These are phyloP conservation scores for Orthosia incerta DNA, from an alignment of 2,888 invertebrate genomes.

Conservation along the genomic window DNA sequence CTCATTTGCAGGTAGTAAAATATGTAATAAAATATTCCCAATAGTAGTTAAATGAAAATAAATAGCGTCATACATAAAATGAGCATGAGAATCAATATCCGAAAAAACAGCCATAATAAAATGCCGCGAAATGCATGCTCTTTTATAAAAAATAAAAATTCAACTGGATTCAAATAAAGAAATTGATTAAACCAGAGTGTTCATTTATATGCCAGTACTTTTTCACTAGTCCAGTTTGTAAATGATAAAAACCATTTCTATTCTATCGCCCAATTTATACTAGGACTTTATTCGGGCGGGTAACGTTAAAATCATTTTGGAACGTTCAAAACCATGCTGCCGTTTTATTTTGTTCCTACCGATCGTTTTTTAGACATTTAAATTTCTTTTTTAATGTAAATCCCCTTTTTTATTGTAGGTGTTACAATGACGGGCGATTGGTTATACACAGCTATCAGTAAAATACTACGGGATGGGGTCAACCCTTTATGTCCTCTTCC, in stretches of 20 bases:
- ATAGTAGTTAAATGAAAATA: background rate
- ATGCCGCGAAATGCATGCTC: conserved; percentile 13
- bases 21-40: background rate
- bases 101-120: conserved; percentile 21
- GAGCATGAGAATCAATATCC: too few relatives aligned
- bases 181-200: conserved; percentile 50
- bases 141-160: conserved; percentile 28
- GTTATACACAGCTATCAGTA: conserved; percentile 59
- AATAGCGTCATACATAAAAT: background rate
- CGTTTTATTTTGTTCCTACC: conserved; percentile 33
- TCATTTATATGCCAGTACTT: conserved; percentile 54
- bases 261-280: conserved; percentile 54
- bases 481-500: conserved; percentile 71
- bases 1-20: background rate
- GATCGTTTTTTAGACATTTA: conserved; percentile 42
- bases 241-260: conserved; percentile 57
- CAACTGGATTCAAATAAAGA: conserved; percentile 45
- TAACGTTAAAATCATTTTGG: conserved; percentile 60
- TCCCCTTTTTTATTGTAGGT: conserved; percentile 42
- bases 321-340: conserved; percentile 35
- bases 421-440: conserved; percentile 52
- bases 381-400: conserved; percentile 48
- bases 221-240: conserved; percentile 28
- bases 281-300: conserved; percentile 44
- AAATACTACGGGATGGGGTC: conserved; percentile 68